Base-by-base conservation (phyloP, 2,888 invertebrate species). In the Leptopilina syphax region DNA sequence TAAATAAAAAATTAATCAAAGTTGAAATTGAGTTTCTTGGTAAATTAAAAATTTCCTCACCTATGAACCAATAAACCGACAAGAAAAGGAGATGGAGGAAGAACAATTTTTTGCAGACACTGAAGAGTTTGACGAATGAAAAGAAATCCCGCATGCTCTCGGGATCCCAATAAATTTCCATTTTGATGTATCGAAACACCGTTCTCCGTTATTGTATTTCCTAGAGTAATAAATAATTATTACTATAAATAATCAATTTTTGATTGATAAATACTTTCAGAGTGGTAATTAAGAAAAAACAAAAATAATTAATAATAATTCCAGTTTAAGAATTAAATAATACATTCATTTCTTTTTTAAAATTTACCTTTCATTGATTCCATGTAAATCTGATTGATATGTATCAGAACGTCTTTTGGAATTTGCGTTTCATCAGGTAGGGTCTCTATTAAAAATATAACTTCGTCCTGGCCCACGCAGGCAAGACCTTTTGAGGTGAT, bases 391-490 rank as follows among this genome's bases (percentile, higher is more conserved):
- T 94, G 94, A 89, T 95, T 95, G 77, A 97, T 93, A 89, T 96
- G 96, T 82, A 94, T 92, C 88, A 97, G 95, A 78, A 97, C 93
- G 90, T 97, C 97, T 86, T 94, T 94, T 0, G 96, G 96, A 54
- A 95, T 92, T 68, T 90, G 91, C 76, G 93, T 93, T 87, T 95
- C 95, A 78, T 94, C 93, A 4, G 95, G 94, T 8, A 94, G 93
- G 54, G 94, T 92, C 90, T 97, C 96, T 34, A 97, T 92, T 63
- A 97, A 90, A 79, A 96, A 94, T 68, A 97, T 94, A 27, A 97
- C 93, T 92, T 97, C 97, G 89, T 97, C 97, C 89, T 97, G 97
- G 2, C 96, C 96, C 24, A 96, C 96, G 80, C 95, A 95, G 81
- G 95, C 95, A 91, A 97, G 93, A 13, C 97, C 97, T 84, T 94